Evolutionary conservation across 2,797 vertebrate genomes (phyloP).

Genomic region (Spondyliosoma cantharus): DNA sequence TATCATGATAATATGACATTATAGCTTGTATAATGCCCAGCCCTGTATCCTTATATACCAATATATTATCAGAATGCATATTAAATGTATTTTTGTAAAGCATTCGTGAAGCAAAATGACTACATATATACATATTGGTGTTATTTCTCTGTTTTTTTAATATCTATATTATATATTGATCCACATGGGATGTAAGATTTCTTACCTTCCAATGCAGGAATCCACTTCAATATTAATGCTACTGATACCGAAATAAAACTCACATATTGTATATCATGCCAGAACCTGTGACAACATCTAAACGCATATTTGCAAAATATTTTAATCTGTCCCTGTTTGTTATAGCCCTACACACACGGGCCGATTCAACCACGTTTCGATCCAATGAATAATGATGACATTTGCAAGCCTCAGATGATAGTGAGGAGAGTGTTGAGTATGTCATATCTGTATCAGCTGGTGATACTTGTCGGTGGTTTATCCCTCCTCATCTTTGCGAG

Average conservation of each 20-base stretch:
- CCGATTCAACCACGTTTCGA: not conserved
- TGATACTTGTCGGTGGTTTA: slow-evolving; percentile 35
- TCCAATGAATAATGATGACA: slow-evolving; percentile 15
- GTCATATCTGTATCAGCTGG: slow-evolving; percentile 41
- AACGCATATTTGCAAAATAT: not conserved
- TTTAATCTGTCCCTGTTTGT: not conserved
- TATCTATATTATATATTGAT: no score
- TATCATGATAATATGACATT: no score
- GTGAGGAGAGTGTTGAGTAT: not conserved
- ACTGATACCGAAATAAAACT: not conserved
- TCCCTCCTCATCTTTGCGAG: slow-evolving; percentile 32
- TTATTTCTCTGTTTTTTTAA: no score
- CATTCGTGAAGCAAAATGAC: no score
- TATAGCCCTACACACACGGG: not conserved
- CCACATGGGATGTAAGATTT: not conserved
- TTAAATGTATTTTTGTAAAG: no score
- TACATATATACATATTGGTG: no score
- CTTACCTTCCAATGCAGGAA: not conserved
- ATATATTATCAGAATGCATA: no score
- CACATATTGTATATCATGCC: not conserved
- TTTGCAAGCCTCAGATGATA: slow-evolving; percentile 19
- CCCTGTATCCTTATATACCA: no score
- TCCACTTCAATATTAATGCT: not conserved
- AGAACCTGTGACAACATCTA: not conserved
- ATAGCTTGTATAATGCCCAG: no score